Percentiles rank a stretch among this genome's conserved stretches.
Evolutionary conservation across 1,140 invertebrate genomes (phyloP).

Genomic region (Luehdorfia chinensis): DNA sequence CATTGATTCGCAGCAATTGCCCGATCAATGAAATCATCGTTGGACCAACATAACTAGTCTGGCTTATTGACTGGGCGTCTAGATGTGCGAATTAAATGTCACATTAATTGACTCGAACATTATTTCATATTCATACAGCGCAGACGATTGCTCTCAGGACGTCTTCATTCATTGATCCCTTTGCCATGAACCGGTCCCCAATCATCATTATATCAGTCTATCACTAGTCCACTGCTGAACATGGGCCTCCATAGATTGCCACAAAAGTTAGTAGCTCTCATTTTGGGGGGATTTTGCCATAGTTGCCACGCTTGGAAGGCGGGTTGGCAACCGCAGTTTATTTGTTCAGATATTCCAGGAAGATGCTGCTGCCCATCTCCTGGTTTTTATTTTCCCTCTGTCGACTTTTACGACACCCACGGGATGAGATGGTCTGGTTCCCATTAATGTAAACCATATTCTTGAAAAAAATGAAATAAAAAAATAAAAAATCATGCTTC

Average conservation of each 20-base stretch:
- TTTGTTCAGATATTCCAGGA: too few relatives aligned
- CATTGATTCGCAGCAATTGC: not conserved
- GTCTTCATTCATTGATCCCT: conserved; percentile 9
- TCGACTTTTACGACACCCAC: too few relatives aligned
- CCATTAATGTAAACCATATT: not conserved
- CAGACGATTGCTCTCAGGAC: conserved; percentile 8
- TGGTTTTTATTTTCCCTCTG: too few relatives aligned
- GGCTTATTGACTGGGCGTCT: not conserved
- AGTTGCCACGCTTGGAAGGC: too few relatives aligned
- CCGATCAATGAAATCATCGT: conserved; percentile 2
- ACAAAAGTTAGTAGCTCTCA: too few relatives aligned
- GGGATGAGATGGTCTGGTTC: not conserved
- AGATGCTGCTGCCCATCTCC: too few relatives aligned
- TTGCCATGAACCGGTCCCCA: conserved; percentile 7
- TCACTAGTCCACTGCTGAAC: too few relatives aligned
- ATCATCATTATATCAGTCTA: not conserved
- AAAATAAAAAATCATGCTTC: not conserved
- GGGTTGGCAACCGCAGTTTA: too few relatives aligned
- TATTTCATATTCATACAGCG: conserved; percentile 11
- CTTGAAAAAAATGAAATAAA: not conserved
- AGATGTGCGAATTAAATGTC: conserved; percentile 13
- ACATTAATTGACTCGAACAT: conserved; percentile 10
- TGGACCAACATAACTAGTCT: not conserved
- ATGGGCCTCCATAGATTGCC: too few relatives aligned
- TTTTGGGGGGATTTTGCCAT: too few relatives aligned